Evolutionary conservation across 2,888 invertebrate genomes (phyloP).

Genomic region (Zelleria hepariella): DNA sequence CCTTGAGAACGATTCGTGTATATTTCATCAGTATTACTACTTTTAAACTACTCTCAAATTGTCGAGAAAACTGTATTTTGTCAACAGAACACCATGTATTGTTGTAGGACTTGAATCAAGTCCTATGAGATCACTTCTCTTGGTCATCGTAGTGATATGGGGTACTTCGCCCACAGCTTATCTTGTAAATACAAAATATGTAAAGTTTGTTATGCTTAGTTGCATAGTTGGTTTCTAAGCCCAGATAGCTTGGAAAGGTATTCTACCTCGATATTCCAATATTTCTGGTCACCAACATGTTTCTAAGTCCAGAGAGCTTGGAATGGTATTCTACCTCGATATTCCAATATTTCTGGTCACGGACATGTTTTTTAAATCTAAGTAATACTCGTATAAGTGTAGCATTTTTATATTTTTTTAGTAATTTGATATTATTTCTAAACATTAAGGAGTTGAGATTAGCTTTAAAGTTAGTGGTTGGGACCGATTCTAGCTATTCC

Average conservation of each 20-base stretch:
- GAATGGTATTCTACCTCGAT: not conserved
- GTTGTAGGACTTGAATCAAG: no score
- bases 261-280: not conserved
- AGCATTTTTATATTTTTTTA: constrained; percentile 7
- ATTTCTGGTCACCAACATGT: not conserved
- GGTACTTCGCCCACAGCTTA: no score
- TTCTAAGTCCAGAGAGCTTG: not conserved
- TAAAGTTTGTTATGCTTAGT: not conserved
- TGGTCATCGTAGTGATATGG: no score
- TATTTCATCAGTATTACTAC: not conserved
- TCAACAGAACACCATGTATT: no score
- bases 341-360: not conserved
- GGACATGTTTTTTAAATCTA: not conserved
- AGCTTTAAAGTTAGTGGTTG: not conserved
- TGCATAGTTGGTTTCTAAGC: not conserved
- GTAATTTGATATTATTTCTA: not conserved
- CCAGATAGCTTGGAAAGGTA: not conserved
- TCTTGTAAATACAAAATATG: not conserved
- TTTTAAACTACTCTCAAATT: not conserved
- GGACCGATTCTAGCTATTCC: not conserved
- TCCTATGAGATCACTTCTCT: no score
- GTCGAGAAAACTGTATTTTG: no score
- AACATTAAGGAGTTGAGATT: not conserved
- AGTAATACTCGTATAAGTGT: constrained; percentile 2
- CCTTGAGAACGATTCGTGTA: not conserved